phyloP scores from a whole-genome alignment of 2,113 vertebrate species.

The Aegithalos caudatus region DNA sequence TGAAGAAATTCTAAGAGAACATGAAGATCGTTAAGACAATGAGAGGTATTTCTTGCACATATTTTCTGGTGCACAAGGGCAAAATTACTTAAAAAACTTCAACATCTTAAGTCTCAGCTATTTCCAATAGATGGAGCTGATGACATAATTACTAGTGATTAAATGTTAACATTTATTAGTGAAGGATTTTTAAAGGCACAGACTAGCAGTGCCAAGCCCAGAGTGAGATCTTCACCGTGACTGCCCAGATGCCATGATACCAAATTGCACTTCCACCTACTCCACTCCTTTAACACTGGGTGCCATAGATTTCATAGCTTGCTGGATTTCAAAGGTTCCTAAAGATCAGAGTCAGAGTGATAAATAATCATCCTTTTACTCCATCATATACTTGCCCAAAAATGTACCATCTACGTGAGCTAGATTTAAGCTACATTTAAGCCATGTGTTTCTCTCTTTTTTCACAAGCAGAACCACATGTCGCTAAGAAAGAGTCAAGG shows the following conservation, averaged over 20 bases:
- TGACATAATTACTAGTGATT: constrained; percentile 60
- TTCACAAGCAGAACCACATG: not conserved
- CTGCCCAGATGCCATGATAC: not conserved
- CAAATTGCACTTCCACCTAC: not conserved
- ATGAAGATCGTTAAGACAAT: constrained; percentile 44
- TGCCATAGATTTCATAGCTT: not conserved
- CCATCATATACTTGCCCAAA: not conserved
- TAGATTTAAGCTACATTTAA: not conserved
- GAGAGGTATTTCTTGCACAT: constrained; percentile 30
- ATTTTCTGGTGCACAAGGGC: constrained; percentile 33
- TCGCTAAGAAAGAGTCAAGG: not conserved
- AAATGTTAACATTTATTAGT: constrained; percentile 46
- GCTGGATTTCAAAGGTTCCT: not conserved
- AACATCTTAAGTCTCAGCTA: constrained; percentile 47
- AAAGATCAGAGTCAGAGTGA: not conserved
- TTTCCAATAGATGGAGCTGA: constrained; percentile 61
- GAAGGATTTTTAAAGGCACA: constrained; percentile 43
- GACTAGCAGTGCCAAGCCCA: not conserved
- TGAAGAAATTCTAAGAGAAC: constrained; percentile 35
- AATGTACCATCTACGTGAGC: not conserved
- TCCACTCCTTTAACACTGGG: not conserved
- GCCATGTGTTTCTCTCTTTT: not conserved
- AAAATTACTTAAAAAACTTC: constrained; percentile 65
- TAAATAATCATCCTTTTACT: not conserved
- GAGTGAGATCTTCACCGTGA: not conserved